A percentile compares a stretch with the other conserved stretches of the same genome.
Conservation (phyloP, 2,113 vertebrate genomes). For the Trogon surrucura region DNA sequence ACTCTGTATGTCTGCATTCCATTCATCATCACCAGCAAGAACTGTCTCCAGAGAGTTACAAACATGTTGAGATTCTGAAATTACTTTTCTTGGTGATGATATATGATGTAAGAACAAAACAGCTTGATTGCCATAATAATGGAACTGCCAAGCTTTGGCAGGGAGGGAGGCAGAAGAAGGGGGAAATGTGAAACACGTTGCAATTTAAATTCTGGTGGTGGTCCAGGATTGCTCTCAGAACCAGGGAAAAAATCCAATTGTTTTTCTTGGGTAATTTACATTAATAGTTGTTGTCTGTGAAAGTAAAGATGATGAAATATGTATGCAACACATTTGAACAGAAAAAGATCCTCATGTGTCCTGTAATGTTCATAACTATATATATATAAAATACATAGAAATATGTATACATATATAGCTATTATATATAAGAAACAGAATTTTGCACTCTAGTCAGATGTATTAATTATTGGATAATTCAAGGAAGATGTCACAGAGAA, state of each 20-base stretch:
- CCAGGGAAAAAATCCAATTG: not conserved
- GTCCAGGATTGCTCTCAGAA: not conserved
- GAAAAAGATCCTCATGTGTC: not conserved
- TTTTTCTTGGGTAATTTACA: not conserved
- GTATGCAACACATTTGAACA: not conserved
- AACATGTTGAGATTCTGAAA: constrained; percentile 42
- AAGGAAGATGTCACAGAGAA: not conserved
- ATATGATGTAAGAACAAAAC: constrained; percentile 20
- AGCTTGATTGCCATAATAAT: constrained; percentile 62
- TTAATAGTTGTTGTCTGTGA: not conserved
- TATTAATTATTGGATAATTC: not conserved
- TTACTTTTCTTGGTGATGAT: constrained; percentile 52
- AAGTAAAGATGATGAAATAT: not conserved
- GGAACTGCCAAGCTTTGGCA: constrained; percentile 17
- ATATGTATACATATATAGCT: not conserved
- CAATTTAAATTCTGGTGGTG: constrained; percentile 44
- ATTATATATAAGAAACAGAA: not conserved
- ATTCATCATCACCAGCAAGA: constrained; percentile 26
- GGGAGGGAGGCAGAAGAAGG: not conserved
- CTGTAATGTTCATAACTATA: not conserved
- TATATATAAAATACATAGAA: not conserved
- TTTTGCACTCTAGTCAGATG: not conserved
- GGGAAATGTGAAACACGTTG: not conserved
- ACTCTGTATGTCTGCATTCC: constrained; percentile 7
- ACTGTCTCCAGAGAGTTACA: constrained; percentile 16